phyloP scores from a whole-genome alignment of 1,140 invertebrate species.

The Asobara japonica region DNA sequence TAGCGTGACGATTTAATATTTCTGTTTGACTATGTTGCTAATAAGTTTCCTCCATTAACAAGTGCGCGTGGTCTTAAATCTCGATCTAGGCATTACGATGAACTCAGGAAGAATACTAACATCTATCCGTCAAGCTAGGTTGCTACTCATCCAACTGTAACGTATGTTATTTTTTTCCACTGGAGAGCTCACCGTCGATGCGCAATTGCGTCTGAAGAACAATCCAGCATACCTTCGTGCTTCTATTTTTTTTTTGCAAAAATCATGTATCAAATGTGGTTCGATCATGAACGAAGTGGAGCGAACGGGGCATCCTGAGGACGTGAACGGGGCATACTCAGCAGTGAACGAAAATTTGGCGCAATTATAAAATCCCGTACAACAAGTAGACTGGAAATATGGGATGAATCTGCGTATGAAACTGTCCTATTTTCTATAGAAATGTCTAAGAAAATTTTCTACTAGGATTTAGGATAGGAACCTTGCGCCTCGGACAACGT shows the following conservation, averaged over 20 bases:
- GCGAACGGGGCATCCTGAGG: not conserved
- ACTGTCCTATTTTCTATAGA: too few species aligned
- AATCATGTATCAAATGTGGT: not conserved
- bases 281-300: not conserved
- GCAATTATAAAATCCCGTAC: not conserved
- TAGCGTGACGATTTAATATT: not conserved
- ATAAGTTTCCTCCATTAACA: constrained; percentile 22
- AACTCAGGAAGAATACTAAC: not conserved
- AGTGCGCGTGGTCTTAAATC: not conserved
- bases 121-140: not conserved
- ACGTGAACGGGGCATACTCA: too few species aligned
- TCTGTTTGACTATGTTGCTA: not conserved
- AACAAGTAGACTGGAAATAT: not conserved
- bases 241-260: not conserved
- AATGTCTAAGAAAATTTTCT: too few species aligned
- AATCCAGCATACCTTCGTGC: not conserved
- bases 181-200: not conserved
- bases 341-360: not conserved
- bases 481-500: too few species aligned
- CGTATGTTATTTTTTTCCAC: not conserved
- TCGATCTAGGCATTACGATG: not conserved
- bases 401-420: too few species aligned
- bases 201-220: not conserved
- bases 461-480: too few species aligned
- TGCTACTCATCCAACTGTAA: constrained; percentile 1